Conservation (phyloP, 1,140 invertebrate genomes). For the Meloidogyne floridensis region DNA sequence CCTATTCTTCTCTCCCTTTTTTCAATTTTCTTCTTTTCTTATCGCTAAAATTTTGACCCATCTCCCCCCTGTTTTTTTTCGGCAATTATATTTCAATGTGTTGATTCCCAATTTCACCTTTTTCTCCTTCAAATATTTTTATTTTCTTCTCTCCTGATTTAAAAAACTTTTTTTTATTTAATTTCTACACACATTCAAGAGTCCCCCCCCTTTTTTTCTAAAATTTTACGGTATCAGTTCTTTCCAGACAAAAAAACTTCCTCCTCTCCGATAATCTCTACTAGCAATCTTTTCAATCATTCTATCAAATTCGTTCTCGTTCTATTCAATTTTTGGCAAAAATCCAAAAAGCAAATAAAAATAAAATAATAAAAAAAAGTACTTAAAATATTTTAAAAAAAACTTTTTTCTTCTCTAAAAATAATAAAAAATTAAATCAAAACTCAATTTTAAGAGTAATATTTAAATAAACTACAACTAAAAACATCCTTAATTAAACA, state of each 20-base stretch:
- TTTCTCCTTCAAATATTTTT: not conserved
- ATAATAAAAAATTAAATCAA: not conserved
- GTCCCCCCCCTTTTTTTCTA: not conserved
- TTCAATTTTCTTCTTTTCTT: not conserved
- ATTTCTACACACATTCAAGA: not conserved
- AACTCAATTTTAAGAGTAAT: not conserved
- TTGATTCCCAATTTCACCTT: not conserved
- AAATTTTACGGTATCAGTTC: constrained; percentile 6
- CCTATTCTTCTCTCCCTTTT: not conserved
- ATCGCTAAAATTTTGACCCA: not conserved
- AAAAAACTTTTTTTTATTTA: not conserved
- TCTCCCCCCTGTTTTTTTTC: not conserved
- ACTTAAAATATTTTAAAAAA: no score
- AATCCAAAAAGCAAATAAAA: constrained; percentile 1
- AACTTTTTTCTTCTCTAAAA: no score
- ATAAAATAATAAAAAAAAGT: not conserved
- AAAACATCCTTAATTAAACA: no score
- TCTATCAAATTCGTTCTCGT: not conserved
- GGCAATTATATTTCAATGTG: not conserved
- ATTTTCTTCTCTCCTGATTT: not conserved
- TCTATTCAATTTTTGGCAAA: constrained; percentile 2
- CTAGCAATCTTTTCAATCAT: constrained; percentile 4
- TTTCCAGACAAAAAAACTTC: constrained; percentile 6
- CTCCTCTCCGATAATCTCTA: not conserved
- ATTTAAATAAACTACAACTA: no score